Percentiles rank a stretch among this genome's conserved stretches.
Evolutionary conservation across 1,140 invertebrate genomes (phyloP).

Genomic region (Bombus haemorrhoidalis): DNA sequence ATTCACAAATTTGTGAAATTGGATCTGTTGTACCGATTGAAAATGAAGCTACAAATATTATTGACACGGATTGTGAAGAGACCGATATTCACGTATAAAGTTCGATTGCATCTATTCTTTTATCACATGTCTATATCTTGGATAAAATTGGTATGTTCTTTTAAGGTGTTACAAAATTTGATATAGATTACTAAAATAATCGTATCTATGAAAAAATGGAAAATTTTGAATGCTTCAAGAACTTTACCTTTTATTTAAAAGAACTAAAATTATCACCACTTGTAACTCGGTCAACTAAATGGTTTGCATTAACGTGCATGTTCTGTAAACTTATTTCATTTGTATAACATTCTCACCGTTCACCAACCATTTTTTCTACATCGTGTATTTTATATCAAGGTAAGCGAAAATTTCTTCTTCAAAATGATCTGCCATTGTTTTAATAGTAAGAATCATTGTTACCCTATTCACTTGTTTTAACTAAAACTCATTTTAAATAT

Average conservation of each 20-base stretch:
- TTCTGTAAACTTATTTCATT: slow-evolving; percentile 28
- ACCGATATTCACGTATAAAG: slow-evolving; percentile 66
- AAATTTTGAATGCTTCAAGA: slow-evolving; percentile 38
- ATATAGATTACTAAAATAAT: slow-evolving; percentile 21
- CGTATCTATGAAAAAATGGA: slow-evolving; percentile 36
- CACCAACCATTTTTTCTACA: slow-evolving; percentile 33
- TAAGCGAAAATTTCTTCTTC: slow-evolving; percentile 22
- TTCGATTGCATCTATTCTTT: slow-evolving; percentile 16
- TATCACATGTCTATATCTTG: slow-evolving; percentile 17
- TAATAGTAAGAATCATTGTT: slow-evolving; percentile 37
- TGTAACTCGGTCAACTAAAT: not conserved
- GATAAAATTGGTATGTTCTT: slow-evolving; percentile 29
- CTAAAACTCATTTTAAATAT: slow-evolving; percentile 7
- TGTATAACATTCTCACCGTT: not conserved
- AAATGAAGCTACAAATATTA: not conserved
- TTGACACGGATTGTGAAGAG: slow-evolving; percentile 38
- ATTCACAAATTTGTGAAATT: slow-evolving; percentile 45
- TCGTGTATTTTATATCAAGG: slow-evolving; percentile 6
- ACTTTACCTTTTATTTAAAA: slow-evolving; percentile 11
- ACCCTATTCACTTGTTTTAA: slow-evolving; percentile 6
- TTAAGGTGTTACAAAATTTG: slow-evolving; percentile 24
- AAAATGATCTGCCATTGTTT: slow-evolving; percentile 23
- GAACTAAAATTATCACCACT: slow-evolving; percentile 6
- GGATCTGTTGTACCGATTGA: not conserved
- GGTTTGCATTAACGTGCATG: slow-evolving; percentile 10